Evolutionary conservation across 2,113 vertebrate genomes (phyloP).

Genomic region (Paramormyrops kingsleyae): DNA sequence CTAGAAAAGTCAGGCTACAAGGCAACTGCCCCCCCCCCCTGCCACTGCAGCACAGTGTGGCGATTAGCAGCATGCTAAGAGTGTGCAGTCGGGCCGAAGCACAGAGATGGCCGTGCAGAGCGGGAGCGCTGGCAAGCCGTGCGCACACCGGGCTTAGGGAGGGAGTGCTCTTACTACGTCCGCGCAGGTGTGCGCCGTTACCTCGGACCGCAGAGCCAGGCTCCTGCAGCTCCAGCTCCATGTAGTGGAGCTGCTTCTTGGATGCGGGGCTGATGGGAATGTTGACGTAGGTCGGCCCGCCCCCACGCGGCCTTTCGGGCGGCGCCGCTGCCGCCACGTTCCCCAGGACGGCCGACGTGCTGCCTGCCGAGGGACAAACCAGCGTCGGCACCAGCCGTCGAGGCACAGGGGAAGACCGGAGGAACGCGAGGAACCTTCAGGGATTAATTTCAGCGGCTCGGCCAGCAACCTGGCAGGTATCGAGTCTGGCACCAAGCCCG

Average conservation of each 20-base stretch:
- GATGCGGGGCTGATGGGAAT: slow-evolving; percentile 70
- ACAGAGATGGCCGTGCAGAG: not conserved
- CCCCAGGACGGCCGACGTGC: slow-evolving; percentile 37
- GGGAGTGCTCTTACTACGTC: slow-evolving; percentile 31
- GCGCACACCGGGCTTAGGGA: not conserved
- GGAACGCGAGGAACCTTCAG: not conserved
- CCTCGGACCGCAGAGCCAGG: slow-evolving; percentile 59
- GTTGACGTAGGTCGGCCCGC: slow-evolving; percentile 69
- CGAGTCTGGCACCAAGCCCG: not conserved
- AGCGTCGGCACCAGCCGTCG: not conserved
- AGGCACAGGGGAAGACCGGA: not conserved
- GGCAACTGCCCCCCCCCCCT: not conserved
- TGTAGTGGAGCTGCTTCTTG: slow-evolving; percentile 69
- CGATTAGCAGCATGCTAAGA: not conserved
- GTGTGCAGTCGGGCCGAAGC: not conserved
- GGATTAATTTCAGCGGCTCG: not conserved
- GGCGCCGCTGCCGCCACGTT: slow-evolving; percentile 25
- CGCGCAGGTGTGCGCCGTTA: slow-evolving; percentile 40
- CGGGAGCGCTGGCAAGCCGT: not conserved
- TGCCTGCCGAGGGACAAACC: slow-evolving; percentile 10
- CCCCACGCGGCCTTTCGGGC: slow-evolving; percentile 42
- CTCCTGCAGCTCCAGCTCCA: slow-evolving; percentile 71
- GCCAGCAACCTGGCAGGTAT: not conserved
- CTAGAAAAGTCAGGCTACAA: not conserved
- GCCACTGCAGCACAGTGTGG: not conserved